phyloP scores from a whole-genome alignment of 2,113 vertebrate genomes.

The Amblyornis subalaris region DNA sequence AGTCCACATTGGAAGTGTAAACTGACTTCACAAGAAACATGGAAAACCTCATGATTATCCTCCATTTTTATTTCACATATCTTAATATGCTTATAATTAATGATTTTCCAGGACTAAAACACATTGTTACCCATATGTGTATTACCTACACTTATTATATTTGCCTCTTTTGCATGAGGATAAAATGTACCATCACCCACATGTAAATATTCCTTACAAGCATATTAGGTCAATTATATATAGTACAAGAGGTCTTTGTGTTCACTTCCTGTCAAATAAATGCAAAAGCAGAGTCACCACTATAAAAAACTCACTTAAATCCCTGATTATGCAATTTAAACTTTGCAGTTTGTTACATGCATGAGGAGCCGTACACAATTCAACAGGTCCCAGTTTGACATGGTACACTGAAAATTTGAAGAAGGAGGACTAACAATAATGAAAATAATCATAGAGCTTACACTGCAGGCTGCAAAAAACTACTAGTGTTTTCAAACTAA shows the following conservation, averaged over 20 bases:
- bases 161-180: background rate
- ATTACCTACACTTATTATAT: background rate
- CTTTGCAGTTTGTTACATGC: background rate
- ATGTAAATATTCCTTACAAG: background rate
- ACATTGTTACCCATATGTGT: background rate
- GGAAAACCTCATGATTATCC: background rate
- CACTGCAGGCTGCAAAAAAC: background rate
- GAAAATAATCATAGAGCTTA: background rate
- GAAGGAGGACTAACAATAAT: background rate
- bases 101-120: background rate
- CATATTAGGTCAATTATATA: background rate
- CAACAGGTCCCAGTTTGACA: background rate
- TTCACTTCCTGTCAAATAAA: background rate
- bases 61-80: background rate
- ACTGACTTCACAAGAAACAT: background rate
- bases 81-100: background rate
- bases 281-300: background rate
- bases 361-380: background rate
- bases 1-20: background rate
- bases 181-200: background rate
- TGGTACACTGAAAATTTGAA: background rate
- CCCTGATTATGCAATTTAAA: background rate
- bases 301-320: background rate
- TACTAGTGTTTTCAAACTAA: background rate
- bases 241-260: background rate